A percentile compares a stretch with the other conserved stretches of the same genome.
Conservation (phyloP, 2,113 vertebrate species). For the Lates calcarifer region DNA sequence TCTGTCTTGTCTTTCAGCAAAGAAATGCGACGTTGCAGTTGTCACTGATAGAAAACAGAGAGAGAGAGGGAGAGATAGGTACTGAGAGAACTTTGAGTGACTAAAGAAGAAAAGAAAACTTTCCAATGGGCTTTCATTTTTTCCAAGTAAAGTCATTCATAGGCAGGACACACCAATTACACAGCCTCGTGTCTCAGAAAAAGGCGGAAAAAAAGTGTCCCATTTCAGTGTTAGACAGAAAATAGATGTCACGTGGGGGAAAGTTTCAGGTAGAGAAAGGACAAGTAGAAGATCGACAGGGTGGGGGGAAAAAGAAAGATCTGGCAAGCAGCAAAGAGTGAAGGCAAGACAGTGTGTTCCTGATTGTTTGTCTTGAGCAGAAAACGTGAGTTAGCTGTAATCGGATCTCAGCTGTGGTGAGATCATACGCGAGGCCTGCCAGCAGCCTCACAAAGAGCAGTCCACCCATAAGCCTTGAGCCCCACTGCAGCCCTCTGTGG, state of each 20-base stretch:
- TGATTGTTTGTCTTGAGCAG: conserved; percentile 56
- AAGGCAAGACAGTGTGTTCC: conserved; percentile 46
- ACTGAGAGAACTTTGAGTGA: conserved; percentile 13
- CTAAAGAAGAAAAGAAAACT: conserved; percentile 54
- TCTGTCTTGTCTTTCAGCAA: not conserved
- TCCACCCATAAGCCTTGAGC: conserved; percentile 69
- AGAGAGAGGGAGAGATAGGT: conserved; percentile 22
- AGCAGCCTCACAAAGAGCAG: conserved; percentile 60
- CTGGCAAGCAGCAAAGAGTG: conserved; percentile 19
- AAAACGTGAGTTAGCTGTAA: conserved; percentile 81
- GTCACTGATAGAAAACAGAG: conserved; percentile 39
- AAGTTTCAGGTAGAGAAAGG: conserved; percentile 13
- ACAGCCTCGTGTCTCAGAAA: conserved; percentile 37
- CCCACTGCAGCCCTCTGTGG: conserved; percentile 42
- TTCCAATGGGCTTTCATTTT: conserved; percentile 73
- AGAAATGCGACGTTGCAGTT: conserved; percentile 12
- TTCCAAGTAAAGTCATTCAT: conserved; percentile 75
- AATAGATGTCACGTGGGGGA: not conserved
- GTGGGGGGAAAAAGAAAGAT: conserved; percentile 12
- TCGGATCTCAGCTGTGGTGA: conserved; percentile 79
- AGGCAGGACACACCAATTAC: conserved; percentile 52
- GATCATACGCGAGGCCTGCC: conserved; percentile 76
- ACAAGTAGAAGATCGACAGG: not conserved
- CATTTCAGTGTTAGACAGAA: conserved; percentile 13
- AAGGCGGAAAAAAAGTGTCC: conserved; percentile 21